Evolutionary conservation across 1,140 invertebrate species (phyloP).

Genomic region (Hyphantria cunea): DNA sequence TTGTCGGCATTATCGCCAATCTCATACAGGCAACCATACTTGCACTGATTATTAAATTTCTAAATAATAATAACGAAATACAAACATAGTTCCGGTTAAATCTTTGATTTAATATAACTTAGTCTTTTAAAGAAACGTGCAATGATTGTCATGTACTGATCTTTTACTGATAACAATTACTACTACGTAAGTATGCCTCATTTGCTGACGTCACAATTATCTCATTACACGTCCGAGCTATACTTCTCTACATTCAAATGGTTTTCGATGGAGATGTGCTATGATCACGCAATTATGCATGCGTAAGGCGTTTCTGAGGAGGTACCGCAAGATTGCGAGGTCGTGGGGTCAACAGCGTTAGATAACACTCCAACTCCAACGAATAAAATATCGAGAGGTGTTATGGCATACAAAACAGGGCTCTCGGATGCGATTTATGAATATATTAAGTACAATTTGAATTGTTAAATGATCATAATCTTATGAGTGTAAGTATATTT

Average conservation of each 20-base stretch:
- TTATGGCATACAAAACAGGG: conserved; percentile 40
- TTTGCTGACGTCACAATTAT: no score
- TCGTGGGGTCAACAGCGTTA: conserved; percentile 49
- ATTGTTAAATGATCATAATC: conserved; percentile 10
- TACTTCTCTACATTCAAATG: conserved; percentile 19
- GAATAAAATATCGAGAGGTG: conserved; percentile 41
- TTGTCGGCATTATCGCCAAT: no score
- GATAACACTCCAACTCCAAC: conserved; percentile 36
- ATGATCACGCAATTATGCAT: conserved; percentile 44
- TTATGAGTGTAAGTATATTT: conserved; percentile 14
- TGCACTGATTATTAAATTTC: no score
- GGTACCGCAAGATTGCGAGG: conserved; percentile 46
- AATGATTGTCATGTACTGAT: no score
- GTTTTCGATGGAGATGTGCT: conserved; percentile 34
- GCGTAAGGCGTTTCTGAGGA: conserved; percentile 42
- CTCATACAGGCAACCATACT: no score
- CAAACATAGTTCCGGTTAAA: no score
- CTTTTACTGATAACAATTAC: no score
- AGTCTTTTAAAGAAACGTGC: no score
- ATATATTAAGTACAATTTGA: conserved; percentile 24
- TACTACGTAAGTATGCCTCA: no score
- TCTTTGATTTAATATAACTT: no score
- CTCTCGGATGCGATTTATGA: conserved; percentile 21
- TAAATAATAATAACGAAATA: no score
- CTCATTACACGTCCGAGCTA: not conserved